Base-by-base conservation (phyloP, 2,113 vertebrate genomes). In the Psittacara wagleri region DNA sequence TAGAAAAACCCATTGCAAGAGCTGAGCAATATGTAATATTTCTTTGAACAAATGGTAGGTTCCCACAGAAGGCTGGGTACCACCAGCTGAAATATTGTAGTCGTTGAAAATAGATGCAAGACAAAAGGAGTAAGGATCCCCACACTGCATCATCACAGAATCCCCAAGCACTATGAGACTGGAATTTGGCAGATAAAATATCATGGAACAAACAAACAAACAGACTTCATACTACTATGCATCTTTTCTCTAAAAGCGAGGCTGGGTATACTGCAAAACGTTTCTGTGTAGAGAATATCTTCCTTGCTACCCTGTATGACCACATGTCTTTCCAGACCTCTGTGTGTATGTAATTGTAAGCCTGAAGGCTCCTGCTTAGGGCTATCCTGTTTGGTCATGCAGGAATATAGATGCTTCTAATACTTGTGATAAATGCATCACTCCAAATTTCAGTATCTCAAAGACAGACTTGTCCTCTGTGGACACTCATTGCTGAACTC, bases 401-500 rank as follows among this genome's bases (percentile, higher is more conserved):
- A 72, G 87, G 89, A 95, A 94, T 90, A 68, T 33, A 73, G 90
- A 81, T 89, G 72, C 74, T 95, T 86, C 57, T 92, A 92, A 93
- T 77, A 88, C 83, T 67, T 66, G 77, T 92, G 67, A 94, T 87
- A 92, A 96, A 86, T 61, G 41, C 66, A 88, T 94, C 9, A 5
- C 78, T 54, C 29, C 17, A 90, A 74, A 91, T 97, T 96, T 97
- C 88, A 80, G 12, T 80, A 82, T 95, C 94, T 96, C 73, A 82
- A 62, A 96, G 88, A 83, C 8, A 94, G 62, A 61, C 70, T 83
- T 84, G 82, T 59, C 37, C 70, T 92, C 85, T 84, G 72, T 83
- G 95, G 87, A 83, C 79, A 63, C 41, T 96, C 2, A 0, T 3
- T 35, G 95, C 86, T 94, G 94, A 97, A 66, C 75, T 83, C 69